Conservation (phyloP, 2,888 invertebrate species). For the Drosophila cognata region DNA sequence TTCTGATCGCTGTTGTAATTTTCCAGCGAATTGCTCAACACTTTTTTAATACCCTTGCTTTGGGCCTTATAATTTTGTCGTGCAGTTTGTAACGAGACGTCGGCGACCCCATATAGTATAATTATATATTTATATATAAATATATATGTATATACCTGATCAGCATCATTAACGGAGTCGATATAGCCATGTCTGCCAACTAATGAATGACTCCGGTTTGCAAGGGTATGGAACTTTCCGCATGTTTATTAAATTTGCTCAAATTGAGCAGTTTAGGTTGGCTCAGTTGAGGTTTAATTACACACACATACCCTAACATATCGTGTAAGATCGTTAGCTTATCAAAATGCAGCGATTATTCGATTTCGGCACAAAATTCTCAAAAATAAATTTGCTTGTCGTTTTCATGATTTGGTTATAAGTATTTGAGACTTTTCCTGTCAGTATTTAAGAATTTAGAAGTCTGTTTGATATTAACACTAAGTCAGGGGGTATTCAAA, state of each 20-base stretch:
- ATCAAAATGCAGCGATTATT: not conserved
- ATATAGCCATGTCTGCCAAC: not conserved
- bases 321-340: not conserved
- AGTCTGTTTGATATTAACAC: not conserved
- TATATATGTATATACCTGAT: not conserved
- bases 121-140: not conserved
- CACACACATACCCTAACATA: not conserved
- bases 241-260: not conserved
- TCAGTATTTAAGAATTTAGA: not conserved
- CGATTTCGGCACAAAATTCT: not conserved
- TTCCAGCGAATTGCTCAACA: constrained; percentile 18
- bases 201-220: not conserved
- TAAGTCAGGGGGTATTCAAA: not conserved
- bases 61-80: not conserved
- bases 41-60: not conserved
- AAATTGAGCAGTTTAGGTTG: not conserved
- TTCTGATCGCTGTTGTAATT: constrained; percentile 37
- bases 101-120: too few species aligned
- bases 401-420: not conserved
- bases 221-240: not conserved
- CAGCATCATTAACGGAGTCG: not conserved
- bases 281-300: not conserved
- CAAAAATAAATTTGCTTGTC: not conserved
- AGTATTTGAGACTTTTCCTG: not conserved
- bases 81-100: not conserved